Conservation (phyloP, 2,888 invertebrate genomes). For the Agrotis exclamationis region DNA sequence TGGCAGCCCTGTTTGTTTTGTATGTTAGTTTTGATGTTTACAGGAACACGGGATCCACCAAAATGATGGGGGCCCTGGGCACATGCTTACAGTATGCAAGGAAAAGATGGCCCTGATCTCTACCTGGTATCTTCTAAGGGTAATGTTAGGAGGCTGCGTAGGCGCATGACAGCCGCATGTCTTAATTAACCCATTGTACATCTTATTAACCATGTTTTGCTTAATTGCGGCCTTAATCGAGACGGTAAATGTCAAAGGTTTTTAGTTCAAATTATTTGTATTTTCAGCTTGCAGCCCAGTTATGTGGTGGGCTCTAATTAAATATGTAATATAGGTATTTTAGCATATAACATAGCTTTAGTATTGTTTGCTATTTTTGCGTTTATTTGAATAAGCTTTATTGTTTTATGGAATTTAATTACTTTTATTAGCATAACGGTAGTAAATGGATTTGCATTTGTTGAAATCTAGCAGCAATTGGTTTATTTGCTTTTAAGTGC, state of each 20-base stretch:
- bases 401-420: slow-evolving; percentile 12
- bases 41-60: too few species aligned
- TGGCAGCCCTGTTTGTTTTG: too few species aligned
- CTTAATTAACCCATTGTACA: slow-evolving; percentile 84
- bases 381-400: slow-evolving; percentile 20
- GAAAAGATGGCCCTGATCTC: slow-evolving; percentile 34
- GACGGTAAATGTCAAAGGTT: slow-evolving; percentile 81
- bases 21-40: too few species aligned
- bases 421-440: slow-evolving; percentile 7
- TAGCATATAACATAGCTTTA: slow-evolving; percentile 12
- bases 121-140: slow-evolving; percentile 50
- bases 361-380: slow-evolving; percentile 11
- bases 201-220: slow-evolving; percentile 73
- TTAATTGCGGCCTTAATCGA: slow-evolving; percentile 66
- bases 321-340: slow-evolving; percentile 51
- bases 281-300: slow-evolving; percentile 74
- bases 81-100: too few species aligned
- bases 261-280: slow-evolving; percentile 75
- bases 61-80: too few species aligned
- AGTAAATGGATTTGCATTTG: background rate
- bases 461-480: background rate
- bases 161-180: slow-evolving; percentile 74
- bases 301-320: slow-evolving; percentile 72
- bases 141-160: slow-evolving; percentile 68
- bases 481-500: too few species aligned